Conservation (phyloP, 2,113 vertebrate species). For the Ailurus styani region DNA sequence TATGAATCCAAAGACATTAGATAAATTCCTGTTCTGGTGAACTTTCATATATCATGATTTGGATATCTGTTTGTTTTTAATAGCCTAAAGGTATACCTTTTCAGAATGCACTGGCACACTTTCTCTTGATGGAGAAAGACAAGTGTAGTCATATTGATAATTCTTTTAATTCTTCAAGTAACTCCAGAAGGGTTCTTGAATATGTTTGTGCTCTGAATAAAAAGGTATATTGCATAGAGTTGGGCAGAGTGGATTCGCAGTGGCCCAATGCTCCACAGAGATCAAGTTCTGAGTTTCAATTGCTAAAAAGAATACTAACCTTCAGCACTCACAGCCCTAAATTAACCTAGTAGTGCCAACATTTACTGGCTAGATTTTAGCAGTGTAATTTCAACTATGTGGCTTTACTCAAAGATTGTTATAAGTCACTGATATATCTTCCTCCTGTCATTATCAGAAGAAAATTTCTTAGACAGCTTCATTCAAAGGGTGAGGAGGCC, state of each 20-base stretch:
- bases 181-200: slow-evolving; percentile 42
- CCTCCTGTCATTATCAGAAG: background rate
- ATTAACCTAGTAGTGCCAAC: background rate
- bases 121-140: background rate
- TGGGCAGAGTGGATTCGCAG: background rate
- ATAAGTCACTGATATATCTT: slow-evolving; percentile 9
- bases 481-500: background rate
- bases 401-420: background rate
- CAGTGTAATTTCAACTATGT: background rate
- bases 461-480: slow-evolving; percentile 43
- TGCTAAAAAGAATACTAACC: slow-evolving; percentile 27
- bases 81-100: background rate
- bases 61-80: background rate
- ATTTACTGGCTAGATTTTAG: slow-evolving; percentile 34
- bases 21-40: background rate
- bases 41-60: background rate
- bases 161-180: slow-evolving; percentile 32
- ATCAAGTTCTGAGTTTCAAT: background rate
- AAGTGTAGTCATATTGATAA: background rate
- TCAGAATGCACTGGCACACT: background rate
- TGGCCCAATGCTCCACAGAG: background rate
- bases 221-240: background rate
- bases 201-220: background rate
- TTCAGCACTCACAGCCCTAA: slow-evolving; percentile 1
- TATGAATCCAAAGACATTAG: background rate